phyloP scores from a whole-genome alignment of 2,797 vertebrate genomes.

The Enteromius anoplus region DNA sequence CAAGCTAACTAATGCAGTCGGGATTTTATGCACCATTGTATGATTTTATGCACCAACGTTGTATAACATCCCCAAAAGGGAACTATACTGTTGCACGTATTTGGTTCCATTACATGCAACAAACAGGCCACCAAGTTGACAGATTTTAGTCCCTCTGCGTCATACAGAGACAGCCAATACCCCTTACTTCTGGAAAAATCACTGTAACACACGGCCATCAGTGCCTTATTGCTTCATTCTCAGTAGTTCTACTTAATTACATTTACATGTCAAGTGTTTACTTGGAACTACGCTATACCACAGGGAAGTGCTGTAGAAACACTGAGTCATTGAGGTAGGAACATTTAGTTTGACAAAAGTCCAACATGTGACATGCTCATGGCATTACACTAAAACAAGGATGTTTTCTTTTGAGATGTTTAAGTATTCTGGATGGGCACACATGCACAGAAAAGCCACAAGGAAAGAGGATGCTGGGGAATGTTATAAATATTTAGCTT shows the following conservation, averaged over 20 bases:
- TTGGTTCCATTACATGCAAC: neutral
- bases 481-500: slow-evolving; percentile 34
- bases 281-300: slow-evolving; percentile 24
- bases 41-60: neutral
- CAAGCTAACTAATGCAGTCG: neutral
- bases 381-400: slow-evolving; percentile 66
- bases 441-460: slow-evolving; percentile 11
- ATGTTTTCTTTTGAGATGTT: slow-evolving; percentile 64
- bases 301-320: slow-evolving; percentile 21
- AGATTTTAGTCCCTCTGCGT: neutral
- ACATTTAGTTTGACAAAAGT: slow-evolving; percentile 18
- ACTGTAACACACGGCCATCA: neutral
- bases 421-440: slow-evolving; percentile 52
- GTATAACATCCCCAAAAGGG: neutral
- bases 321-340: slow-evolving; percentile 29
- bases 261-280: slow-evolving; percentile 4
- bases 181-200: neutral
- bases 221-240: neutral
- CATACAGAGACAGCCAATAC: neutral
- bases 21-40: neutral
- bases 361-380: slow-evolving; percentile 57
- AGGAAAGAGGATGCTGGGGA: slow-evolving; percentile 42
- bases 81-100: neutral
- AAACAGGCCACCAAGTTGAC: neutral
- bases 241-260: neutral